A percentile compares a stretch with the other conserved stretches of the same genome.
Evolutionary conservation across 2,888 invertebrate genomes (phyloP).

Genomic region (Ommatoiulus sabulosus): DNA sequence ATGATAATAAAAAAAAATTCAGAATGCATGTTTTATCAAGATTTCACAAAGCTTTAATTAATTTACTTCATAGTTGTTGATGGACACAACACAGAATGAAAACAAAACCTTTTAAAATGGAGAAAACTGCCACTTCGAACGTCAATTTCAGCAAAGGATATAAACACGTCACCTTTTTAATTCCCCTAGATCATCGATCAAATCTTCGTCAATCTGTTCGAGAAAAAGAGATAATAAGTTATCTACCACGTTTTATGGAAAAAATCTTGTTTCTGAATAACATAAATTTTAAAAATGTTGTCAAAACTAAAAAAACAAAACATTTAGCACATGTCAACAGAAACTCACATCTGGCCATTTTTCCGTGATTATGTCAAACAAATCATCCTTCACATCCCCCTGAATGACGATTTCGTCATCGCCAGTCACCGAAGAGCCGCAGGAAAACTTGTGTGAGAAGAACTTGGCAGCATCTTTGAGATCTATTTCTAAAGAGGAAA

Average conservation of each 20-base stretch:
- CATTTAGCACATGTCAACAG: neutral
- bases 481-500: conserved; percentile 83
- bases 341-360: conserved; percentile 91
- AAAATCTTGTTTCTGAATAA: too few relatives aligned
- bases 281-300: too few relatives aligned
- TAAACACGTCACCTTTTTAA: conserved; percentile 72
- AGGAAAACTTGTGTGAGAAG: conserved; percentile 97
- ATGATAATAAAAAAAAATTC: too few relatives aligned
- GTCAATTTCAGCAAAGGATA: neutral
- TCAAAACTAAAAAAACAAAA: neutral
- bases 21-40: neutral
- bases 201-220: conserved; percentile 85
- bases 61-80: neutral
- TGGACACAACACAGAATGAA: neutral
- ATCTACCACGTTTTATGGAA: too few relatives aligned
- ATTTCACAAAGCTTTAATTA: neutral
- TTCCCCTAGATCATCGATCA: conserved; percentile 92
- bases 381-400: conserved; percentile 98
- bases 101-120: neutral
- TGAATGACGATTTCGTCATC: conserved; percentile 99
- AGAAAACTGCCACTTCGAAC: neutral
- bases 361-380: conserved; percentile 97
- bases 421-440: conserved; percentile 98
- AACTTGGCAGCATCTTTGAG: conserved; percentile 97
- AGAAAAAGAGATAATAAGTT: neutral